Evolutionary conservation across 2,888 invertebrate genomes (phyloP).

Genomic region (Yponomeuta cagnagella): DNA sequence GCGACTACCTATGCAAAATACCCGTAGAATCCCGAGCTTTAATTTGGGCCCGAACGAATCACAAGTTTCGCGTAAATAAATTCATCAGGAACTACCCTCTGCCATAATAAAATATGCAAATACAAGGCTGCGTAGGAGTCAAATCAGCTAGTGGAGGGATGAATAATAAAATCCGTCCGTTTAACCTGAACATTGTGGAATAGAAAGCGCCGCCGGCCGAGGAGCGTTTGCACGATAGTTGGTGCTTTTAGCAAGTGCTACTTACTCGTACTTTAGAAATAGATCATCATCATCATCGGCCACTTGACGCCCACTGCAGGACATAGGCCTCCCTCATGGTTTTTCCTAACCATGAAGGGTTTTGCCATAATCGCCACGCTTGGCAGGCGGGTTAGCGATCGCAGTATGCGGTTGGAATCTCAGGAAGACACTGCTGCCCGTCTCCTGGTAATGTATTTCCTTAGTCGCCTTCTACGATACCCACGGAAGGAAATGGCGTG

Average conservation of each 20-base stretch:
- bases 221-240: constrained; percentile 9
- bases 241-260: not conserved
- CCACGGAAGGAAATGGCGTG: too few species aligned
- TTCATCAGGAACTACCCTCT: constrained; percentile 9
- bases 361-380: too few species aligned
- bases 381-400: too few species aligned
- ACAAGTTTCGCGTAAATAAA: not conserved
- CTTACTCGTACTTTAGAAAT: too few species aligned
- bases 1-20: not conserved
- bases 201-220: constrained; percentile 27
- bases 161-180: constrained; percentile 17
- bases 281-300: too few species aligned
- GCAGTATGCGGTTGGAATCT: too few species aligned
- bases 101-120: constrained; percentile 16
- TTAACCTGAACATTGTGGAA: constrained; percentile 21
- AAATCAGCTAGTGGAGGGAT: constrained; percentile 1
- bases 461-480: too few species aligned
- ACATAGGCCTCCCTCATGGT: too few species aligned
- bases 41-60: not conserved
- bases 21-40: not conserved
- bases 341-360: too few species aligned
- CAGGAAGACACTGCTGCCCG: too few species aligned
- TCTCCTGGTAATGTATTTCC: too few species aligned
- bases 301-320: too few species aligned
- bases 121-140: not conserved